Evolutionary conservation across 2,888 invertebrate genomes (phyloP).

Genomic region (Taphrorychus bicolor): DNA sequence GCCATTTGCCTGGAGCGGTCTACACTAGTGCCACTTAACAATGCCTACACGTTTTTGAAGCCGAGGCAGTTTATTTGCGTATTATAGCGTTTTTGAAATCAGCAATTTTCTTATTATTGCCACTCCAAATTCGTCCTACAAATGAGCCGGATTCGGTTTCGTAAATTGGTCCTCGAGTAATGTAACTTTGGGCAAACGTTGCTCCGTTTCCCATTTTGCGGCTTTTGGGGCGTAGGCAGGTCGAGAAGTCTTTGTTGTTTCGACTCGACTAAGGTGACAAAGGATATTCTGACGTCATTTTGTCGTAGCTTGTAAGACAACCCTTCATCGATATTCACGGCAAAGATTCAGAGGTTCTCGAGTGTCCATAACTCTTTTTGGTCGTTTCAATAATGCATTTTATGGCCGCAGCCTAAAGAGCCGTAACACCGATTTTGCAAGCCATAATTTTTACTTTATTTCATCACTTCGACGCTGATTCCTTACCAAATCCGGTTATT

Average conservation of each 20-base stretch:
- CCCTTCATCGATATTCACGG: not conserved
- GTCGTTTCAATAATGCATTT: not conserved
- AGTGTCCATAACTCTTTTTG: not conserved
- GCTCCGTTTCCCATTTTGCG: too few species aligned
- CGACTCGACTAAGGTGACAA: too few species aligned
- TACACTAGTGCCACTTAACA: conserved; percentile 14
- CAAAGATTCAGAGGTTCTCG: not conserved
- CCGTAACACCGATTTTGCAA: conserved; percentile 20
- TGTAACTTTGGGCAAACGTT: too few species aligned
- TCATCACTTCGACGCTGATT: conserved; percentile 28
- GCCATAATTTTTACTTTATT: conserved; percentile 36
- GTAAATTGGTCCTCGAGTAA: too few species aligned
- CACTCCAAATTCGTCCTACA: too few species aligned
- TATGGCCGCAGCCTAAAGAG: not conserved
- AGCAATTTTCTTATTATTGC: not conserved
- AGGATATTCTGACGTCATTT: too few species aligned
- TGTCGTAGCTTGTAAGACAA: too few species aligned
- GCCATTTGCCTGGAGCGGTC: conserved; percentile 17
- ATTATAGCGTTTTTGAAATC: not conserved
- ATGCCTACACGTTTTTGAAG: conserved; percentile 4
- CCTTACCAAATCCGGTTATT: conserved; percentile 27
- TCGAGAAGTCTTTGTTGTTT: too few species aligned
- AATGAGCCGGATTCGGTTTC: too few species aligned
- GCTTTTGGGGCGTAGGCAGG: too few species aligned
- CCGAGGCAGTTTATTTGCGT: not conserved